These are phyloP conservation scores for Platorchestia sp. DNA, from an alignment of 1,140 invertebrate genomes.

Conservation along the genomic window DNA sequence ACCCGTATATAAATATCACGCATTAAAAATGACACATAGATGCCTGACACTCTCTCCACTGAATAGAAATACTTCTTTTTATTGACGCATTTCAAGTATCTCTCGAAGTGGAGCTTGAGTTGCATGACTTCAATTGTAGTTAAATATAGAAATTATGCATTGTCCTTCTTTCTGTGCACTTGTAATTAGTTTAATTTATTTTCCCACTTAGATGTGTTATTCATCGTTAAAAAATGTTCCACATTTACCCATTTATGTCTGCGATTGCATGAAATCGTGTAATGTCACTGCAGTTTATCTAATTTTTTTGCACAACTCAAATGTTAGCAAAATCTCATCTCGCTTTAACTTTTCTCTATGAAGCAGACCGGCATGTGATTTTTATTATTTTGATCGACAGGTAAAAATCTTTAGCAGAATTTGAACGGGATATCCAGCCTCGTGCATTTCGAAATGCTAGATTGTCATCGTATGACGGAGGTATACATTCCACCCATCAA, in stretches of 20 bases:
- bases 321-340: not conserved
- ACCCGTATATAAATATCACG: no score
- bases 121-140: not conserved
- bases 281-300: not conserved
- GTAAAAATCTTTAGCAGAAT: not conserved
- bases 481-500: not conserved
- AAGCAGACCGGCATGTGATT: not conserved
- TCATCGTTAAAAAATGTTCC: not conserved
- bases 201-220: not conserved
- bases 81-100: not conserved
- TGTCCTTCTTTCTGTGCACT: not conserved
- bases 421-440: not conserved
- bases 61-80: no score
- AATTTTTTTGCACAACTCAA: not conserved
- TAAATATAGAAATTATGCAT: not conserved
- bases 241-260: not conserved
- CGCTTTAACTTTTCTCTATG: not conserved
- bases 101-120: not conserved
- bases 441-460: not conserved
- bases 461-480: not conserved
- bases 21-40: no score
- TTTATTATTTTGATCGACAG: not conserved
- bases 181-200: not conserved
- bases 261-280: not conserved
- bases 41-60: no score